A percentile compares a stretch with the other conserved stretches of the same genome.
Conservation (phyloP, 30 jellyfish, hydroid and myxozoan species). For the Hydractinia echinata region DNA sequence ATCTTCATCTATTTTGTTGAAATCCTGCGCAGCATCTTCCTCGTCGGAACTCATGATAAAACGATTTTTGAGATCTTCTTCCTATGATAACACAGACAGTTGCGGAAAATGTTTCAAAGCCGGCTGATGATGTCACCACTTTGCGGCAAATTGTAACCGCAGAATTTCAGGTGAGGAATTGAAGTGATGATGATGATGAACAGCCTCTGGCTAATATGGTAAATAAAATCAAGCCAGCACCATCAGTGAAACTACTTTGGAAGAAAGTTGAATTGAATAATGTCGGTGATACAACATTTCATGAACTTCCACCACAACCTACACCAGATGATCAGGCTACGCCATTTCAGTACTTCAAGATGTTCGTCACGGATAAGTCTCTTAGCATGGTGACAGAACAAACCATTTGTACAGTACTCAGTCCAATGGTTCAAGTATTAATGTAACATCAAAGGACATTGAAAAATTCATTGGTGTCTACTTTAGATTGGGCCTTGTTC, state of each 20-base stretch:
- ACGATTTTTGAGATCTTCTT: no score
- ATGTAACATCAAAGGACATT: slow-evolving; percentile 14
- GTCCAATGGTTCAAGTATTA: slow-evolving; percentile 13
- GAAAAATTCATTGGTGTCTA: slow-evolving; percentile 38
- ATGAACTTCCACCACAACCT: slow-evolving; percentile 28
- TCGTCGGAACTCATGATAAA: no score
- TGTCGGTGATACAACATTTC: slow-evolving; percentile 13
- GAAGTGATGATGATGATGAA: not conserved
- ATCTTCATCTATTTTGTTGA: no score
- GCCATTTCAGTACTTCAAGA: slow-evolving; percentile 35
- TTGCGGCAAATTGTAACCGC: not conserved
- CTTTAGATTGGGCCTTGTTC: slow-evolving; percentile 39
- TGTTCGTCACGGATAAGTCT: slow-evolving; percentile 35
- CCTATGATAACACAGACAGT: no score
- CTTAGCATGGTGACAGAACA: slow-evolving; percentile 23
- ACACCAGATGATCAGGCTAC: slow-evolving; percentile 21
- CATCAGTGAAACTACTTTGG: no score
- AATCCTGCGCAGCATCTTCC: no score
- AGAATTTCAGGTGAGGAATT: not conserved
- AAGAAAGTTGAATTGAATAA: slow-evolving; percentile 3
- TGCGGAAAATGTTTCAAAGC: no score
- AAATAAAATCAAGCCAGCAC: not conserved
- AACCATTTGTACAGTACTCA: slow-evolving; percentile 10
- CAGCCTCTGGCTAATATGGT: not conserved
- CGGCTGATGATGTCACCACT: not conserved